Evolutionary conservation across 1,140 invertebrate genomes (phyloP), one percentile per base, ranked within the genome.

Genomic region (Pemphigus obesinymphae): DNA sequence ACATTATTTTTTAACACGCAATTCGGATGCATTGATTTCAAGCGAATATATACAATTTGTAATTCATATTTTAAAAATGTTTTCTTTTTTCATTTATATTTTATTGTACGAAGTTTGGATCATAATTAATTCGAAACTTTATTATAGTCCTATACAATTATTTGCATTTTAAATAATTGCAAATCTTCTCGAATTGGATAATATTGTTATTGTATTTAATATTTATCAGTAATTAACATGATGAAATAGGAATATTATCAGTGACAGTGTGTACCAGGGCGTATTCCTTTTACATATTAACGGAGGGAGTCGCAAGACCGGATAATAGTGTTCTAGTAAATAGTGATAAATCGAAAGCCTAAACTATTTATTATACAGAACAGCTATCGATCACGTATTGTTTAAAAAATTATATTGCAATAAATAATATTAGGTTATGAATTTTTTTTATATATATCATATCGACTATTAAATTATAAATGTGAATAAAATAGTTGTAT

Each of bases 251-350:
- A 70, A 40, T 31, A 3, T n/a, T 48, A 72, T 48, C 29, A 45
- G 70, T 73, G 70, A 20, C 70, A 73, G 70, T 11, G 15, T 20
- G 45, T 73, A 15, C 43, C 29, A 73, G 70, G 70, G 70, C 70
- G 70, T 73, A 31, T 73, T 50, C 23, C 8, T 48, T 48, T 50
- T 48, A 50, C 70, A 45, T 50, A 34, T 50, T 48, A 48, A 3
- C 45, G 6, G 45, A 31, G 17, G 70, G 70, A 29, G 37, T 70
- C 15, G 17, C 37, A 29, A 7, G 26, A 72, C 6, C 45, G 45
- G 70, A 73, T 73, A 17, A 23, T 11, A 73, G 50, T 2, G n/a
- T 50, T 50, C 26, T 20, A 31, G 34, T 31, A 31, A 48, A 15
- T 20, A 31, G 34, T 31, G n/a, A 48, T 29, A 20, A 48, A 50